Evolutionary conservation across 1,140 invertebrate genomes (phyloP), one percentile per base, ranked within the genome.

Genomic region (Leptinotarsa defecta): DNA sequence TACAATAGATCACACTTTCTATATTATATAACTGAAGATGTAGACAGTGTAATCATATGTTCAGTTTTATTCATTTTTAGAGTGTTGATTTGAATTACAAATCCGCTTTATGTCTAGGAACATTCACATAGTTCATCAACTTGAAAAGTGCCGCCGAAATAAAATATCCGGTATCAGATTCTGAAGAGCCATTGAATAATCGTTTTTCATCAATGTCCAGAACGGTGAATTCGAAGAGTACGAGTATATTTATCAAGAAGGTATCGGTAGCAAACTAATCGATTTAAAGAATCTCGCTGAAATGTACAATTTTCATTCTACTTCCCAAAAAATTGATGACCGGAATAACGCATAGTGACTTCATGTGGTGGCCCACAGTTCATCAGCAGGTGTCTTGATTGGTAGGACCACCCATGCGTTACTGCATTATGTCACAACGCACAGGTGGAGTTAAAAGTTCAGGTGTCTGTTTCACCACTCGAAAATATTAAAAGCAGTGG

Each of bases 341-440:
- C 22, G 64, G 27, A 67, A 67, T 67, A 67, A 67, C 64, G 20
- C n/a, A 67, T 13, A 67, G n/a, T 17, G 64, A 67, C 64, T 67
- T 24, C n/a, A 67, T 20, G 64, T 67, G 27, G 64, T 67, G 27
- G 64, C 13, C 64, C 64, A 67, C 27, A 24, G 64, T 15, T 20
- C 27, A 20, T 22, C 64, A 24, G 64, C 64, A 67, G 64, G 64
- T 67, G 64, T 20, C 27, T 22, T 67, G 64, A 67, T 67, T n/a
- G 64, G 64, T 34, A 17, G 13, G 64, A 67, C 64, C 64, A 67
- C 64, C 64, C 64, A 67, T 67, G 64, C n/a, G 27, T 34, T 22
- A 6, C 15, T 34, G 6, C 64, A 67, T 67, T 67, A 20, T 67
- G 64, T 67, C 64, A 67, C 15, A 20, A 4, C 64, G 22, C 64